phyloP scores from a whole-genome alignment of 92 coral and sea anemone species.

The Anthopleura xanthogrammica region DNA sequence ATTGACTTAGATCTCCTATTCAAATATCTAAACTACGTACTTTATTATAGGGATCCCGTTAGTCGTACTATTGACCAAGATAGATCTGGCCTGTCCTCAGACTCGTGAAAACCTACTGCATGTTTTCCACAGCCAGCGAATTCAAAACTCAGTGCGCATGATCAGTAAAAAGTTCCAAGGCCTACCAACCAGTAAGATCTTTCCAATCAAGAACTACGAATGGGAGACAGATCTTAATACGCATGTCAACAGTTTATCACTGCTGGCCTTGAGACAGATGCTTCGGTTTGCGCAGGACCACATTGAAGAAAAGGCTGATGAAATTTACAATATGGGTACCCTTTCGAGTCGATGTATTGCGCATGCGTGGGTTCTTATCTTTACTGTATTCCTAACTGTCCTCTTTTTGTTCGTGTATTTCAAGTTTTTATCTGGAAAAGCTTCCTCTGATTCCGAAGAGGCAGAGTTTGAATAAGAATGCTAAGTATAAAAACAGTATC shows the following conservation, averaged over 20 bases:
- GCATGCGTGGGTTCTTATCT: neutral
- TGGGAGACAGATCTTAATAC: conserved; percentile 38
- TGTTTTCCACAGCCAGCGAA: conserved; percentile 36
- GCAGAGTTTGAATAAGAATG: neutral
- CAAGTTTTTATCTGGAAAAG: neutral
- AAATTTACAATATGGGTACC: conserved; percentile 13
- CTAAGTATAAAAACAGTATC: neutral
- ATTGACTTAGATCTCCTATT: neutral
- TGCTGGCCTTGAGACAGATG: conserved; percentile 46
- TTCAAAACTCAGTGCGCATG: conserved; percentile 31
- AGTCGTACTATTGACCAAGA: conserved; percentile 46
- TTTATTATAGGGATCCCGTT: conserved; percentile 34
- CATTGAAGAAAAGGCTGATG: conserved; percentile 38
- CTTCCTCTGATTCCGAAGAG: neutral
- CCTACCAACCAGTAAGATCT: conserved; percentile 47
- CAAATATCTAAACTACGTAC: neutral
- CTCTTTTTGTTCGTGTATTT: conserved; percentile 3
- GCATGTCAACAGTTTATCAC: conserved; percentile 32
- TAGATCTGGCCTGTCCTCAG: conserved; percentile 49
- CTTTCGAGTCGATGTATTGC: neutral
- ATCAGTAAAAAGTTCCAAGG: conserved; percentile 38
- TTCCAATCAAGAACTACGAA: conserved; percentile 61
- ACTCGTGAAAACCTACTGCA: conserved; percentile 30
- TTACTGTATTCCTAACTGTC: neutral
- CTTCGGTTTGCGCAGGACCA: conserved; percentile 45